Conservation (phyloP, 2,113 vertebrate genomes). For the Talpa occidentalis region DNA sequence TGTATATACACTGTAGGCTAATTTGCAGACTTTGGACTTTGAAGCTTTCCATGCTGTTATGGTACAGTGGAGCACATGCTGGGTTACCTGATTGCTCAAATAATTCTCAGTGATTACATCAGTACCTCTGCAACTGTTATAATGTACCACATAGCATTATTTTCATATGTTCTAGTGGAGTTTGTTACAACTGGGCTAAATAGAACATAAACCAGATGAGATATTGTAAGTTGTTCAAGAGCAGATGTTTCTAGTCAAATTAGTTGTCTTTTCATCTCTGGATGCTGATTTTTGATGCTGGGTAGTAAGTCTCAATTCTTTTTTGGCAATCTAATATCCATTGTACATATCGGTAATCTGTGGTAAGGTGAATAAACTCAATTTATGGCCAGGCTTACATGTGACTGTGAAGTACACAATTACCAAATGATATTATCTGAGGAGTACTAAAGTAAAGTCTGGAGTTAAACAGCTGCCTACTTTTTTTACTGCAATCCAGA, state of each 20-base stretch:
- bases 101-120: constrained; percentile 35
- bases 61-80: constrained; percentile 1
- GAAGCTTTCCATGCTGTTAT: constrained; percentile 26
- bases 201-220: not conserved
- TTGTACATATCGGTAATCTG: not conserved
- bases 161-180: not conserved
- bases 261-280: not conserved
- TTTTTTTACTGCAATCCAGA: not conserved
- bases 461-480: not conserved
- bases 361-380: not conserved
- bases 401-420: not conserved
- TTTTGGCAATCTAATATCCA: not conserved
- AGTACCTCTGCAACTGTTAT: not conserved
- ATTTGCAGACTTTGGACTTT: constrained; percentile 32
- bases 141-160: not conserved
- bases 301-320: not conserved
- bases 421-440: not conserved
- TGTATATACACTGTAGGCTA: not conserved
- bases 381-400: not conserved
- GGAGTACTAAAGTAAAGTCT: not conserved
- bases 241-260: not conserved
- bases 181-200: not conserved
- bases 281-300: not conserved
- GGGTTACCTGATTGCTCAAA: constrained; percentile 27
- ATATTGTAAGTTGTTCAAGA: not conserved